Conservation (phyloP, 2,113 vertebrate genomes). For the Crotophaga sulcirostris region DNA sequence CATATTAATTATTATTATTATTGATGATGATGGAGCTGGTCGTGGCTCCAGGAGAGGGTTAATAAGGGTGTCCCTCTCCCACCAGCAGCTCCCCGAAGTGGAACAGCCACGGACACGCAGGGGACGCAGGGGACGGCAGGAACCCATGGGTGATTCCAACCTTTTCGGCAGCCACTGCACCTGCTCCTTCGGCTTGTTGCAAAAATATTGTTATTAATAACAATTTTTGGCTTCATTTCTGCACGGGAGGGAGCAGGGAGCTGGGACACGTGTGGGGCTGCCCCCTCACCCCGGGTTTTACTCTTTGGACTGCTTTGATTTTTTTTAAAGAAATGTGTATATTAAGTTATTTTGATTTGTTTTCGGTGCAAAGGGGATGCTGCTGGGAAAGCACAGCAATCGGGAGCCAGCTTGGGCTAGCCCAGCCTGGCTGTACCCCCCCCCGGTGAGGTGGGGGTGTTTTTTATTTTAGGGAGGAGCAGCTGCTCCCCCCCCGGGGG, state of each 20-base stretch:
- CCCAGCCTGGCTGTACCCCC: neutral
- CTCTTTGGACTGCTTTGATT: too few species aligned
- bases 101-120: neutral
- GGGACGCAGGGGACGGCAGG: neutral
- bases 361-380: neutral
- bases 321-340: too few species aligned
- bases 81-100: neutral
- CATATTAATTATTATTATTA: neutral
- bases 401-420: neutral
- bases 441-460: fast-evolving
- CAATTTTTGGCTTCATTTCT: neutral
- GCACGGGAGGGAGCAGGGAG: neutral
- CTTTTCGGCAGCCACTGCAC: neutral
- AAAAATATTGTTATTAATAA: neutral
- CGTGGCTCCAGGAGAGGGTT: too few species aligned
- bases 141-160: neutral
- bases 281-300: neutral
- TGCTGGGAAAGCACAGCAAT: neutral
- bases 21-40: neutral
- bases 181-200: neutral
- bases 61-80: neutral
- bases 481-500: neutral
- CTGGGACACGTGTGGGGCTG: neutral
- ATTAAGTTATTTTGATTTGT: fast-evolving
- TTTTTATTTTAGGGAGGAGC: neutral